Percentiles rank a stretch among this genome's conserved stretches.
Evolutionary conservation across 2,113 vertebrate species (phyloP).

Genomic region (Dryoscopus gambensis): DNA sequence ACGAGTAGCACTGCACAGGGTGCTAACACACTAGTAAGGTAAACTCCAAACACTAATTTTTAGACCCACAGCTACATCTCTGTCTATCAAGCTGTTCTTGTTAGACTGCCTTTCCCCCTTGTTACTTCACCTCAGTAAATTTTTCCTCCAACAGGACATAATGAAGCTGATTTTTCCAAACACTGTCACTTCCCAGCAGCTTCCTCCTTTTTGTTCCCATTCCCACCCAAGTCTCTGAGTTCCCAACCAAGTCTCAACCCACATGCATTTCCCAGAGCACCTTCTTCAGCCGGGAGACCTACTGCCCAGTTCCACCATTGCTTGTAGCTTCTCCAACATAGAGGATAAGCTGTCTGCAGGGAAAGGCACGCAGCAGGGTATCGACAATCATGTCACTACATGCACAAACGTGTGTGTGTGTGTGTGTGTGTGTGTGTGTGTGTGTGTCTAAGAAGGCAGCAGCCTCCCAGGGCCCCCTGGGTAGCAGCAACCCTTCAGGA

Average conservation of each 20-base stretch:
- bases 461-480: rapidly evolving
- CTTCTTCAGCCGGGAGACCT: not conserved
- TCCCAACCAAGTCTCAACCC: not conserved
- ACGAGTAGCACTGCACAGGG: not conserved
- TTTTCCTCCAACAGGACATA: not conserved
- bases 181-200: not conserved
- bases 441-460: not conserved
- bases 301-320: rapidly evolving
- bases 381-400: rapidly evolving
- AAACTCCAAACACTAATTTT: not conserved
- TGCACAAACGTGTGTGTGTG: rapidly evolving
- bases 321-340: not conserved
- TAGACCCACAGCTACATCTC: not conserved
- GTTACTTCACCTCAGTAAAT: not conserved
- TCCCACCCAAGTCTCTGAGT: not conserved
- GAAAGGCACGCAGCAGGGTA: not conserved
- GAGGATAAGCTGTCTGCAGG: not conserved
- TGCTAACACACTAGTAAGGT: not conserved
- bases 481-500: not conserved
- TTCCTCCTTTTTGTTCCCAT: not conserved
- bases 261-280: not conserved
- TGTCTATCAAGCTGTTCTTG: not conserved
- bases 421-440: not conserved
- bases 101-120: not conserved
- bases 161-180: not conserved